Evolutionary conservation across 2,888 invertebrate genomes (phyloP).

Genomic region (Mesorhabditis sp.): DNA sequence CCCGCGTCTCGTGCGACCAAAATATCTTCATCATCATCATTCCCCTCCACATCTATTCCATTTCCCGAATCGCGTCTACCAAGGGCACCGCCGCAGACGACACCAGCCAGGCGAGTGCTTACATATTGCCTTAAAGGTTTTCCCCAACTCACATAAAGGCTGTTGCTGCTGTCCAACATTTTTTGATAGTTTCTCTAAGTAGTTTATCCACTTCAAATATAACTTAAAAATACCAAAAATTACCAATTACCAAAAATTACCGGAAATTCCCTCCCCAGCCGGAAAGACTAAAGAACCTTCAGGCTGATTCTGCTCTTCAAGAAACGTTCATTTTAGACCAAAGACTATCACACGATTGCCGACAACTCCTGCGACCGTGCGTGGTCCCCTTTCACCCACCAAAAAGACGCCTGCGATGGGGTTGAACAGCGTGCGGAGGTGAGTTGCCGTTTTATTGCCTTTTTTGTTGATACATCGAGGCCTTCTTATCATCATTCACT

Average conservation of each 20-base stretch:
- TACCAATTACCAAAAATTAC: no score
- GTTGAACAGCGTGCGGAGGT: constrained; percentile 20
- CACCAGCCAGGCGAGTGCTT: constrained; percentile 27
- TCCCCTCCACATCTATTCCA: constrained; percentile 12
- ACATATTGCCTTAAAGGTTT: constrained; percentile 18
- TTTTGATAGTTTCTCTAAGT: no score
- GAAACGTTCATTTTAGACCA: neutral
- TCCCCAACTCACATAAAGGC: constrained; percentile 8
- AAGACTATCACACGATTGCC: neutral
- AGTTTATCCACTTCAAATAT: no score
- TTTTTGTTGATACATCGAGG: neutral
- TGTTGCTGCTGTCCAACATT: neutral
- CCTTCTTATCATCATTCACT: no score
- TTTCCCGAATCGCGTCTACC: constrained; percentile 22
- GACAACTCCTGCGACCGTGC: constrained; percentile 4
- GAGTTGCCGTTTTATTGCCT: constrained; percentile 13
- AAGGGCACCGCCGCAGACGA: constrained; percentile 27
- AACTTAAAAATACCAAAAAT: no score
- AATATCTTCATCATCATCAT: constrained; percentile 9
- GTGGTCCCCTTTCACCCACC: constrained; percentile 26
- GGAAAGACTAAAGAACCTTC: no score
- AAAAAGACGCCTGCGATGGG: constrained; percentile 40
- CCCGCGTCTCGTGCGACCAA: neutral
- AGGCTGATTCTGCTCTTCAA: neutral
- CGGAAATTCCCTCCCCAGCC: no score